phyloP scores from a whole-genome alignment of 1,140 invertebrate genomes.

The Drosophila parvula region DNA sequence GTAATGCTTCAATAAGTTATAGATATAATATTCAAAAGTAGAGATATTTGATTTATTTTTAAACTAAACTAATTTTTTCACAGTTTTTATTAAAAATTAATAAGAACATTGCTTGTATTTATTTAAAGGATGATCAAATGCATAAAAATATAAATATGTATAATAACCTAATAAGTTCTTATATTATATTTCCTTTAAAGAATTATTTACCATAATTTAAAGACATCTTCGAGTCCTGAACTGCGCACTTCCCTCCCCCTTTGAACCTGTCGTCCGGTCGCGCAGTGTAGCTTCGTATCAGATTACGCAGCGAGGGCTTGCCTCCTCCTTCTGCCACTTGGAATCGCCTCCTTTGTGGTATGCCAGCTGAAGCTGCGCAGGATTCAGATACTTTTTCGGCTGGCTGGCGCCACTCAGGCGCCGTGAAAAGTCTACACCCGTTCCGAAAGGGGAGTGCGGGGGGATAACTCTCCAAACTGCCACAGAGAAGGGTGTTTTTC shows the following conservation, averaged over 20 bases:
- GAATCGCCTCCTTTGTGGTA: not conserved
- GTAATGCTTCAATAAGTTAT: not conserved
- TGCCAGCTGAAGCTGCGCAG: constrained; percentile 63
- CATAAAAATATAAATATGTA: not conserved
- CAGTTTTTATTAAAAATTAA: not conserved
- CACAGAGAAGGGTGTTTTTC: constrained; percentile 39
- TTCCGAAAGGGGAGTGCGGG: not conserved
- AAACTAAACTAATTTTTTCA: not conserved
- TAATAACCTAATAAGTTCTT: not conserved
- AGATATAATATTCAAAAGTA: not conserved
- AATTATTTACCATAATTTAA: not conserved
- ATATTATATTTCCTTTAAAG: not conserved
- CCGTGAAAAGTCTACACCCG: constrained; percentile 43
- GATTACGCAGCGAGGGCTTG: constrained; percentile 48
- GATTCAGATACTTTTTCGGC: constrained; percentile 44
- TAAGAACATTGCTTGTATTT: not conserved
- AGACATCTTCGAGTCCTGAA: not conserved
- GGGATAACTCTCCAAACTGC: constrained; percentile 20
- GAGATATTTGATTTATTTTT: not conserved
- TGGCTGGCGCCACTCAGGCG: constrained; percentile 64
- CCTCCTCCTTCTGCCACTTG: not conserved
- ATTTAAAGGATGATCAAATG: too few relatives aligned
- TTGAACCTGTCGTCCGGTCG: constrained; percentile 33
- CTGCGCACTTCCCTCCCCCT: not conserved
- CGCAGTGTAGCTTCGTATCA: constrained; percentile 42